Conservation (phyloP, 2,797 vertebrate genomes). For the Anas flavirostris region DNA sequence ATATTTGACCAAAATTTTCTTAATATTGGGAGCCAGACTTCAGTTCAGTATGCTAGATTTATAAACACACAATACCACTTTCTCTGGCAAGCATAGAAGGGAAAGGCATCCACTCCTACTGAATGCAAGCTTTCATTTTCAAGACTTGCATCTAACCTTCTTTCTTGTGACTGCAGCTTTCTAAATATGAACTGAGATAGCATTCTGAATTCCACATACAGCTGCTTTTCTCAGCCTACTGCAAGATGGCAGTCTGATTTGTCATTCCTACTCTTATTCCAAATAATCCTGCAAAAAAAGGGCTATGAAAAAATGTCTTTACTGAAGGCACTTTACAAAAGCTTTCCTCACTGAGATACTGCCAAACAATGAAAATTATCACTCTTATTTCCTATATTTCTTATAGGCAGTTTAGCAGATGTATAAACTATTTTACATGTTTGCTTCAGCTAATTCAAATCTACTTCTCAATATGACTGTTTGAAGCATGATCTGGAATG, state of each 20-base stretch:
- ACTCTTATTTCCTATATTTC: not conserved
- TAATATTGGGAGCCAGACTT: conserved; percentile 38
- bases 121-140: conserved; percentile 52
- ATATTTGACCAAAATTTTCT: conserved; percentile 53
- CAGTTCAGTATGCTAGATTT: conserved; percentile 11
- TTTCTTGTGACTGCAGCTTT: not conserved
- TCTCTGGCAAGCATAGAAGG: conserved; percentile 7
- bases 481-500: not conserved
- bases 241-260: not conserved
- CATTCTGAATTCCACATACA: not conserved
- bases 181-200: not conserved
- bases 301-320: not conserved
- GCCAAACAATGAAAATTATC: not conserved
- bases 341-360: not conserved
- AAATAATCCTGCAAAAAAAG: not conserved
- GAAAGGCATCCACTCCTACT: conserved; percentile 26
- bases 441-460: not conserved
- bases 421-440: not conserved
- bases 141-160: not conserved
- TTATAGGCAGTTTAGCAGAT: not conserved
- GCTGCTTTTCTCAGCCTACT: not conserved
- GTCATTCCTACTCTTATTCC: not conserved
- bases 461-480: not conserved
- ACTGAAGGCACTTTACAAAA: not conserved
- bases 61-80: conserved; percentile 61